Evolutionary conservation across 2,113 vertebrate species (phyloP).

Genomic region (Sclerurus mexicanus): DNA sequence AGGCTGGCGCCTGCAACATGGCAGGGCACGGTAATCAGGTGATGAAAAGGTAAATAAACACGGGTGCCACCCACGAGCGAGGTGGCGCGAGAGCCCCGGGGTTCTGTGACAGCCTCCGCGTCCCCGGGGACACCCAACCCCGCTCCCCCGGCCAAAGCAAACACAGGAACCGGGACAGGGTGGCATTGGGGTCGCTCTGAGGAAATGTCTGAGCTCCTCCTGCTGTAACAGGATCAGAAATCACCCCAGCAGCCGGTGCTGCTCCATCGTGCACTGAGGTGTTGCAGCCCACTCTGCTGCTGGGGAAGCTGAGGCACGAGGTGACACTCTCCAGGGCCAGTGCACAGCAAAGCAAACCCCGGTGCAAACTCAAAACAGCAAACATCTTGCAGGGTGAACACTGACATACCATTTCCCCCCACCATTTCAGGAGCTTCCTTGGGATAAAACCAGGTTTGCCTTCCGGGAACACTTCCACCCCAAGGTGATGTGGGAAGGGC

Average conservation of each 20-base stretch:
- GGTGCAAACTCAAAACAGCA: not conserved
- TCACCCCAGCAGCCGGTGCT: not conserved
- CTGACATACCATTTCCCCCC: not conserved
- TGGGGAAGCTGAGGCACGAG: not conserved
- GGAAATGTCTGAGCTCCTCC: not conserved
- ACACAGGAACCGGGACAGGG: not conserved
- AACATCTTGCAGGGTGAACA: not conserved
- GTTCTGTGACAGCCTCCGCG: rapidly evolving
- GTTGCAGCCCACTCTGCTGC: rapidly evolving
- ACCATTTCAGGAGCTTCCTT: not conserved
- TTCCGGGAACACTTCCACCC: not conserved
- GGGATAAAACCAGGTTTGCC: not conserved
- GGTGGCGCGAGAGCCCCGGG: not conserved
- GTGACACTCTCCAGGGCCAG: not conserved
- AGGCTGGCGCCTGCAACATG: not conserved
- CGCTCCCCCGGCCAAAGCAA: not conserved
- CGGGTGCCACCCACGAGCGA: not conserved
- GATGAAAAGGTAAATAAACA: constrained; percentile 37
- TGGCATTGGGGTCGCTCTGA: rapidly evolving
- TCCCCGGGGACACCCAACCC: not conserved
- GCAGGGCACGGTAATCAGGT: not conserved
- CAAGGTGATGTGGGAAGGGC: not conserved
- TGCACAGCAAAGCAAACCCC: rapidly evolving
- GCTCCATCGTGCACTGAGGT: rapidly evolving
- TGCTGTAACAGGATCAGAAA: not conserved